Base-by-base conservation (phyloP, 2,113 vertebrate species). In the Solea solea region DNA sequence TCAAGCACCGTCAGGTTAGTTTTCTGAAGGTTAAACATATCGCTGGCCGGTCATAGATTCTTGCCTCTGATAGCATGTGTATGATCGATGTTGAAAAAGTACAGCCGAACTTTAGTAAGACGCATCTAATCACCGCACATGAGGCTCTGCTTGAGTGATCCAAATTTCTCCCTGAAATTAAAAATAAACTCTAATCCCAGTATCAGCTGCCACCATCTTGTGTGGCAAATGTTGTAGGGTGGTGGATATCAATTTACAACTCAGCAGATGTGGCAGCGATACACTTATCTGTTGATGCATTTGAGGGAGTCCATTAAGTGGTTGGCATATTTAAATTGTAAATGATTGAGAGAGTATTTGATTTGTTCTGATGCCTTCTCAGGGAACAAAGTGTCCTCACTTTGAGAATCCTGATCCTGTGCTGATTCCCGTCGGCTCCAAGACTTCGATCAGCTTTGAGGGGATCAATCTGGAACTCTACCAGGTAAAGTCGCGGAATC, bases 341-440 rank as follows among this genome's bases (percentile, higher is more conserved):
- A 81, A 77, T 73, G 15, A 68, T 51, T 42, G 5, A 61, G 78
- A 70, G 80, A 46, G 21, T 50, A 28, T 80, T 61, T 72, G 59
- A 69, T 80, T 57, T 75, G 60, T 78, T 80, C 12, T 46, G 49
- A 62, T 70, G 66, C 51, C 7, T 55, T 70, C 67, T 49, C 83
- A 98, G 96, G 94, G 92, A 82, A 88, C 85, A 44, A 88, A 83
- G 58, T 99, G 97, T 85, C 97, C 97, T 2, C 94, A 93, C 69
- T 98, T 99, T 85, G 93, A 96, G 89, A 91, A 94, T 55, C 95
- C 95, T 16, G 89, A 83, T 52, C 96, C 96, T 1, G 45, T 86
- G 50, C 93, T 96, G 73, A 96, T 99, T 83, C 95, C 97, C 0
- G 94, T 98, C 88, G 95, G 95, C 64, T 86, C 90, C 34, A 90